phyloP scores from a whole-genome alignment of 2,888 invertebrate genomes.

The Coenonympha arcania region DNA sequence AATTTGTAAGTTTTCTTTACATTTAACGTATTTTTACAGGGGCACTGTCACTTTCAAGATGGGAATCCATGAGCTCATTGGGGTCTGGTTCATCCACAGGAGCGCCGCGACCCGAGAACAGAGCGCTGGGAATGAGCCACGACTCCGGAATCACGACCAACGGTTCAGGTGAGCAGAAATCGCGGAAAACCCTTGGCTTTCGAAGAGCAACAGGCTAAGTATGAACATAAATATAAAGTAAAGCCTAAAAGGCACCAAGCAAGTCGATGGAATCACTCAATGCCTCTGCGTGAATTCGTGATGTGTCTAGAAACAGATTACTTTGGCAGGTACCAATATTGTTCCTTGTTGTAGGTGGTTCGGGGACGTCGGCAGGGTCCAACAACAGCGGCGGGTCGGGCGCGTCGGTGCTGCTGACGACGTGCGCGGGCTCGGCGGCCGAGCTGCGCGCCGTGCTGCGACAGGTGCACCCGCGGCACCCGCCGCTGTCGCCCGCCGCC shows the following conservation, averaged over 20 bases:
- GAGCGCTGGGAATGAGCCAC: constrained; percentile 61
- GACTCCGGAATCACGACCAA: constrained; percentile 68
- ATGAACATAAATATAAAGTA: no score
- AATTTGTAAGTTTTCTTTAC: no score
- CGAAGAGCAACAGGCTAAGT: no score
- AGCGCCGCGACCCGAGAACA: constrained; percentile 50
- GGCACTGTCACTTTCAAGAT: constrained; percentile 86
- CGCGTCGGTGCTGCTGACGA: constrained; percentile 79
- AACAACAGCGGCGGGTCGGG: constrained; percentile 49
- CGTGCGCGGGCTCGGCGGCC: constrained; percentile 87
- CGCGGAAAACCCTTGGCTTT: no score
- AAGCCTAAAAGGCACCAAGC: no score
- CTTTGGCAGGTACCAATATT: no score
- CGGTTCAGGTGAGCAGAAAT: constrained; percentile 58
- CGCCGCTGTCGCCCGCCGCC: constrained; percentile 78
- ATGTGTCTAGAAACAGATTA: no score
- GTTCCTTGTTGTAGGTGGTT: constrained; percentile 19
- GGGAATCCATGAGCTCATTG: constrained; percentile 82
- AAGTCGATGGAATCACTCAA: no score
- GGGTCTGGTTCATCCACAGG: constrained; percentile 70
- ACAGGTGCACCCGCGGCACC: constrained; percentile 72
- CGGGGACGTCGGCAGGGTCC: constrained; percentile 37
- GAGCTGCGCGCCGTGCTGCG: constrained; percentile 85
- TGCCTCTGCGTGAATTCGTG: no score
- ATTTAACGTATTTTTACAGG: constrained; percentile 74